Evolutionary conservation across 2,888 invertebrate genomes (phyloP).

Genomic region (Griposia aprilina): DNA sequence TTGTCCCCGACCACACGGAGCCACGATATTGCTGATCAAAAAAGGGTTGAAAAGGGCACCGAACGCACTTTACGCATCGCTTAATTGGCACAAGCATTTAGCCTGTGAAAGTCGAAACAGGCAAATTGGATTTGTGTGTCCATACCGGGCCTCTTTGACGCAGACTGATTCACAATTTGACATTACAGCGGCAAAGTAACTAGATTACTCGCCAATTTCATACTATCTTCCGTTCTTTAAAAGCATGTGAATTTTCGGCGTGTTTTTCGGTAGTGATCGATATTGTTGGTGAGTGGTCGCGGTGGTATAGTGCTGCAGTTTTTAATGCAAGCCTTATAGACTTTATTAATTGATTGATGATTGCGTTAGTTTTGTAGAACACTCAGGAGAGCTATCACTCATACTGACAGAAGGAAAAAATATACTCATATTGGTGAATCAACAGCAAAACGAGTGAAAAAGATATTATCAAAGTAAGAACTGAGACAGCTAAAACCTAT

Average conservation of each 20-base stretch:
- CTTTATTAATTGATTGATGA: conserved; percentile 24
- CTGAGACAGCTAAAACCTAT: neutral
- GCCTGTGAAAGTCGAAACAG: conserved; percentile 86
- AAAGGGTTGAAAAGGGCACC: conserved; percentile 77
- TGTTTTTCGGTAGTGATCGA: conserved; percentile 57
- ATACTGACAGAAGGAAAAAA: neutral
- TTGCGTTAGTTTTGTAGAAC: neutral
- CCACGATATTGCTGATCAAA: conserved; percentile 75
- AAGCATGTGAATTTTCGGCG: conserved; percentile 57
- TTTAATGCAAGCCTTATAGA: conserved; percentile 22
- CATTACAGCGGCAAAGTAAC: conserved; percentile 84
- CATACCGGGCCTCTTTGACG: conserved; percentile 84
- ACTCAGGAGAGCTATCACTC: neutral
- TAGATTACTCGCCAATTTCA: conserved; percentile 86
- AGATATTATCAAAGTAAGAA: neutral
- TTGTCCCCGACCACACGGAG: conserved; percentile 72
- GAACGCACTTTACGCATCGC: conserved; percentile 86
- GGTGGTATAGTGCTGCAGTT: neutral
- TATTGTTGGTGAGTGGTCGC: conserved; percentile 17
- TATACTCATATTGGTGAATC: neutral
- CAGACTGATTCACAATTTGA: conserved; percentile 84
- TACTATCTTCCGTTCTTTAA: conserved; percentile 73
- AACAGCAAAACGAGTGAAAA: neutral
- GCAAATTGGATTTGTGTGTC: conserved; percentile 88
- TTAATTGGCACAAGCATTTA: conserved; percentile 88